Evolutionary conservation across 2,888 invertebrate genomes (phyloP).

Genomic region (Erebia ligea): DNA sequence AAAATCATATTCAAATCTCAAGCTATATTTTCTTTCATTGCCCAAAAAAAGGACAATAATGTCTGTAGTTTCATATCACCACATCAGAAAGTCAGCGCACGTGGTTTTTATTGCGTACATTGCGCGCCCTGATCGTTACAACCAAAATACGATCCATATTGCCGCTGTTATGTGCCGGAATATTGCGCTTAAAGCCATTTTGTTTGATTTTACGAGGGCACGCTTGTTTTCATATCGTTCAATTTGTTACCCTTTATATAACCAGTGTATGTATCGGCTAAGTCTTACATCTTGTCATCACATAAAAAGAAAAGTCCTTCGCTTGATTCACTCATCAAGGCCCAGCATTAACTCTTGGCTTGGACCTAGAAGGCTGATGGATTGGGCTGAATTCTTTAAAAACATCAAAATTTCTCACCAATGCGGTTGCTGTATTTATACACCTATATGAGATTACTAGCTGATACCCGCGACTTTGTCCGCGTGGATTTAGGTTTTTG

Average conservation of each 20-base stretch:
- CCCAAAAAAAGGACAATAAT: constrained; percentile 1
- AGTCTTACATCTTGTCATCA: not conserved
- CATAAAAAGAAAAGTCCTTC: too few relatives aligned
- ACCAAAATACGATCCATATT: constrained; percentile 32
- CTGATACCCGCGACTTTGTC: too few relatives aligned
- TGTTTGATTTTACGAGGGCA: constrained; percentile 24
- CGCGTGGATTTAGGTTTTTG: too few relatives aligned
- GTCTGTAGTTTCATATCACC: constrained; percentile 14
- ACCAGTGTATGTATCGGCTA: not conserved
- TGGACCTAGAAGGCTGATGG: too few relatives aligned
- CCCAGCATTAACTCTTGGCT: too few relatives aligned
- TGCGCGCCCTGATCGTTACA: constrained; percentile 20
- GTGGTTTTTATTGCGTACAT: constrained; percentile 31
- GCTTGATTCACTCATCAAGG: too few relatives aligned
- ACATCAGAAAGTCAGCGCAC: constrained; percentile 23
- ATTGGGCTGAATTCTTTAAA: too few relatives aligned
- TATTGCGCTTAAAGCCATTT: constrained; percentile 28
- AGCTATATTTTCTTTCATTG: not conserved
- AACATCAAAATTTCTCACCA: too few relatives aligned
- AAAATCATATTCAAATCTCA: not conserved
- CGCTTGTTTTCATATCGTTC: constrained; percentile 25
- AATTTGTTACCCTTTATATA: constrained; percentile 8
- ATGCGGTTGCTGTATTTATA: too few relatives aligned
- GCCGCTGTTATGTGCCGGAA: constrained; percentile 27
- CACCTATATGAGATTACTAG: too few relatives aligned